Evolutionary conservation across 2,888 invertebrate genomes (phyloP), one percentile per base, ranked within the genome.

Genomic region (Drosophila nigricruria): DNA sequence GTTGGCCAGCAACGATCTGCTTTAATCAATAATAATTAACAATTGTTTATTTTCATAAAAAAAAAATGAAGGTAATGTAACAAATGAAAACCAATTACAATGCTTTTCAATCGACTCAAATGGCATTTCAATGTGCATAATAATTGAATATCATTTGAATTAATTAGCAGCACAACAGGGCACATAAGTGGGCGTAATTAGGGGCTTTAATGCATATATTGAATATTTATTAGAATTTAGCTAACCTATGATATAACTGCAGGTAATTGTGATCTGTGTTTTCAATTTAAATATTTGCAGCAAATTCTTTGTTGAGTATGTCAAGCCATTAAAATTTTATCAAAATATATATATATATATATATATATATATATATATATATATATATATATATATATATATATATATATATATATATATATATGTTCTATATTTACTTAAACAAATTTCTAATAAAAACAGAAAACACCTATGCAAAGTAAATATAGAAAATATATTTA

Each of bases 71-170:
- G 42, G 40, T 62, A 70, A 77, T 70, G 49, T 42, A 53, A 54
- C 52, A 71, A 80, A 63, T 63, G 43, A 71, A 66, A 59, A 49
- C 5, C 65, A 75, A 77, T 77, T 69, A 43, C 25, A 27, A n/a
- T 38, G 36, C 27, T 25, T 47, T 47, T 32, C 70, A 53, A 16
- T 34, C 38, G 8, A 38, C 38, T 23, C 38, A 47, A 63, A 38
- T 43, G 38, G 6, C 12, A 62, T 32, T 62, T 27, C 30, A 14
- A 23, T 18, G 18, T 32, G 20, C 14, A n/a, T 12, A 12, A 32
- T 60, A 71, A 71, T 43, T 50, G 61, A 71, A 25, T 34, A 10
- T 25, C 18, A 58, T 70, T 43, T 59, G 27, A 45, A 59, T 32
- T 18, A 53, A 60, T 52, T 38, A 16, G 23, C 38, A 43, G 12